Evolutionary conservation across 2,797 vertebrate species (phyloP).

Genomic region (Myoxocephalus aenaeus): DNA sequence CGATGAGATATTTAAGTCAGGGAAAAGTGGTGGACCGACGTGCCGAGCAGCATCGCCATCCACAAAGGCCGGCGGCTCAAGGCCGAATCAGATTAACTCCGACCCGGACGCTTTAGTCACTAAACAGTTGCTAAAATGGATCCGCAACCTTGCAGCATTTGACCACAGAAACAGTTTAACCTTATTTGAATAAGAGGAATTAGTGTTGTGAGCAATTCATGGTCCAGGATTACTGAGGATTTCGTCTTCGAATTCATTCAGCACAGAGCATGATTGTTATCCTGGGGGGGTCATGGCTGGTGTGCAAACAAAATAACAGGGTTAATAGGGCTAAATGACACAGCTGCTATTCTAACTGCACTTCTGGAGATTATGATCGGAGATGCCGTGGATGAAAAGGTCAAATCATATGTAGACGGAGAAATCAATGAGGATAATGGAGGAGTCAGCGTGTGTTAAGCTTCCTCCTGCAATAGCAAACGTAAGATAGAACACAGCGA

Average conservation of each 20-base stretch:
- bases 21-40: neutral
- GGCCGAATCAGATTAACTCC: neutral
- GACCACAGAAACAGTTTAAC: neutral
- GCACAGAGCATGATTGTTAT: neutral
- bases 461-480: neutral
- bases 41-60: neutral
- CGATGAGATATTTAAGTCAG: neutral
- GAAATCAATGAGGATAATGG: constrained; percentile 22
- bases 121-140: neutral
- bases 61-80: too few species aligned
- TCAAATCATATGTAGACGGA: constrained; percentile 10
- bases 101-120: neutral
- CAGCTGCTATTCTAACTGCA: neutral
- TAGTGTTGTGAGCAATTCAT: neutral
- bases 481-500: neutral
- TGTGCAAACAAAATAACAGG: neutral
- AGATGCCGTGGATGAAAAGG: constrained; percentile 9
- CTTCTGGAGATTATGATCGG: neutral
- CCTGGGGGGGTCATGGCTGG: neutral
- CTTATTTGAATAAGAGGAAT: neutral
- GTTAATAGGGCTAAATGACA: neutral
- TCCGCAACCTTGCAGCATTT: neutral
- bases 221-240: neutral
- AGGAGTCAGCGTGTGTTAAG: constrained; percentile 1
- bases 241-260: neutral